Base-by-base conservation (phyloP, 2,113 vertebrate species). In the Campylomormyrus numenius region DNA sequence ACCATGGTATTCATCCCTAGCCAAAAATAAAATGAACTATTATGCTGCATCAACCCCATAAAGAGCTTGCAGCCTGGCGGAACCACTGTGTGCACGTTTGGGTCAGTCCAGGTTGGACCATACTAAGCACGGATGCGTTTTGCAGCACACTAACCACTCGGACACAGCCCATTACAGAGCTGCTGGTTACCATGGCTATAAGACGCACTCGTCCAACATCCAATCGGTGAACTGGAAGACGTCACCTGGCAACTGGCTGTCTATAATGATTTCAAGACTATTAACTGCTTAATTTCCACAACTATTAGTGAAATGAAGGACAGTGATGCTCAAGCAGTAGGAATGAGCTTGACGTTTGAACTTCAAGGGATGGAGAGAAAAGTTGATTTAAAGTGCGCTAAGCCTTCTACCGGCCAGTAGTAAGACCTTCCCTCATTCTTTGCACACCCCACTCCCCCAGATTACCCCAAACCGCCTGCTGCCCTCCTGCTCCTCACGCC, bases 401-500 rank as follows among this genome's bases (percentile, higher is more conserved):
- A 35, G 8, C 87, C 27, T 52, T 35, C 45, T 4, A 15, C 49
- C 3, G 19, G 39, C 8, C 39, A 45, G 52, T n/a, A 19, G 48
- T 31, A 52, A 87, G 45, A 49, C 3, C 5, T 17, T 15, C 15
- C 24, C 48, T 46, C 85, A 27, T 0, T 88, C 96, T 96, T 96
- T 96, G 95, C 95, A 96, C 95, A 96, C 94, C 94, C 95, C 95
- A 92, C 95, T 95, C 91, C 93, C 93, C 92, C 92, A 56, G 49
- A 56, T 74, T 13, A 21, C 10, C 90, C 52, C 52, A 86, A 39
- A 50, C 27, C 31, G 27, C 77, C 90, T 90, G 88, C 91, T 92
- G 70, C 91, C n/a, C 92, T 96, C 96, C 96, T 96, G 97, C 95
- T 96, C 96, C 98, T 97, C 96, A 97, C 96, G 95, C 97, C 96